Evolutionary conservation across 2,113 vertebrate species (phyloP).

Genomic region (Megaptera novaeangliae): DNA sequence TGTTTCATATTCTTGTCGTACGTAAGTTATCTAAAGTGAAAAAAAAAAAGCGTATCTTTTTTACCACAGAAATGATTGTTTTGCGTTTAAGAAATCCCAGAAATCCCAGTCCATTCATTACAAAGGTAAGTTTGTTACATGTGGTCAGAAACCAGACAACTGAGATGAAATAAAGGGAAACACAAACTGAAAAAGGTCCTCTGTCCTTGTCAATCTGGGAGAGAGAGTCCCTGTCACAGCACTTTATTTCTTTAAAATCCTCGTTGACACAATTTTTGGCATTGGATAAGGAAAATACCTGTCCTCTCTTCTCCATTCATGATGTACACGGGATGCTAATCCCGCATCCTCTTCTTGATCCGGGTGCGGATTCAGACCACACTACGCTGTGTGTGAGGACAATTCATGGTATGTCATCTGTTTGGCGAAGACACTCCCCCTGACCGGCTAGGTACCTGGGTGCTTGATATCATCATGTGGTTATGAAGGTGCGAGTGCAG

Average conservation of each 20-base stretch:
- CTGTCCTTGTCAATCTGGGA: neutral
- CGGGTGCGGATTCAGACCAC: fast-evolving
- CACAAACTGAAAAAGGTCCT: neutral
- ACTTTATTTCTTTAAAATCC: neutral
- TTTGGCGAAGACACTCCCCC: neutral
- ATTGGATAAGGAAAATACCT: neutral
- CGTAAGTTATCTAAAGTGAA: constrained; percentile 85
- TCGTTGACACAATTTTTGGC: neutral
- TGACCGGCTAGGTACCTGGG: neutral
- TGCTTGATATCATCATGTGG: fast-evolving
- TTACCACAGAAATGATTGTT: neutral
- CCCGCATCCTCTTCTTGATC: neutral
- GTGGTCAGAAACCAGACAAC: neutral
- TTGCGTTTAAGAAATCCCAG: neutral
- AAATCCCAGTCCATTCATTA: neutral
- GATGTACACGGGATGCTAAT: fast-evolving
- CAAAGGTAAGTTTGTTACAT: neutral
- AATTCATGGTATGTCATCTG: neutral
- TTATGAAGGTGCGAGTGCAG: neutral
- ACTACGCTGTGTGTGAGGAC: neutral
- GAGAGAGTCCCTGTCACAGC: neutral
- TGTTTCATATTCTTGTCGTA: constrained; percentile 89
- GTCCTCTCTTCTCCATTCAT: neutral
- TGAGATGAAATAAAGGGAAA: neutral
- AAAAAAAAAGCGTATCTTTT: neutral